These are phyloP conservation scores for Drosophila jambulina DNA, from an alignment of 1,140 invertebrate species.

Conservation along the genomic window DNA sequence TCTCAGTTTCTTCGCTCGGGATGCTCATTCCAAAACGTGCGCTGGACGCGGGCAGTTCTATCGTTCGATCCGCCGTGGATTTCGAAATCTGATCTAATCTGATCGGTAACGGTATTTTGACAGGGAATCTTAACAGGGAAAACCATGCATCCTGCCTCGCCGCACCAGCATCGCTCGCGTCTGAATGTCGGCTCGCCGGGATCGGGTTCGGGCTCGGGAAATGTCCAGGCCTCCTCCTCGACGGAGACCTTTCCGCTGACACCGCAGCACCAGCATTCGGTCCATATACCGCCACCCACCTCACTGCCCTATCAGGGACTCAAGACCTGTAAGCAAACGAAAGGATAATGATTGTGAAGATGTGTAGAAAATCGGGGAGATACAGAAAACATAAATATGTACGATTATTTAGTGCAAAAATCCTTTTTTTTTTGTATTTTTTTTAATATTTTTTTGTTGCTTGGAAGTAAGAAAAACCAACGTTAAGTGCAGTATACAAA, in stretches of 20 bases:
- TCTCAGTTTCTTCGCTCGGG: conserved; percentile 19
- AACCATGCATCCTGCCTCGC: conserved; percentile 74
- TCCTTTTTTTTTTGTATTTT: not conserved
- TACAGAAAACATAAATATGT: not conserved
- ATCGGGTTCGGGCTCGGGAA: conserved; percentile 36
- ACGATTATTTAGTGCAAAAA: not conserved
- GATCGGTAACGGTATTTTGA: not conserved
- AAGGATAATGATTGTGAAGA: not conserved
- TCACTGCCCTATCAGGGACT: conserved; percentile 76
- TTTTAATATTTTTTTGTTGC: not conserved
- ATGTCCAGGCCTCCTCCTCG: conserved; percentile 41
- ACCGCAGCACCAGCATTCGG: conserved; percentile 57
- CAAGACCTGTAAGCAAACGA: conserved; percentile 70
- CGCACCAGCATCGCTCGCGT: conserved; percentile 75
- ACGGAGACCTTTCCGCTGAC: conserved; percentile 62
- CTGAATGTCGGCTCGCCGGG: conserved; percentile 47
- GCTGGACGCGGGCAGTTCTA: conserved; percentile 72
- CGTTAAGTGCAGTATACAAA: not conserved
- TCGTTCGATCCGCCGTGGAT: conserved; percentile 26
- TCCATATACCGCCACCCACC: conserved; percentile 53
- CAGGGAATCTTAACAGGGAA: not conserved
- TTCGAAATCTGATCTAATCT: not conserved
- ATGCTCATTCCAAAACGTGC: conserved; percentile 70
- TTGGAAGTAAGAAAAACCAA: not conserved
- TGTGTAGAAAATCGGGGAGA: not conserved